Evolutionary conservation across 2,888 invertebrate genomes (phyloP), one percentile per base, ranked within the genome.

Genomic region (Falcaria lacertinaria): DNA sequence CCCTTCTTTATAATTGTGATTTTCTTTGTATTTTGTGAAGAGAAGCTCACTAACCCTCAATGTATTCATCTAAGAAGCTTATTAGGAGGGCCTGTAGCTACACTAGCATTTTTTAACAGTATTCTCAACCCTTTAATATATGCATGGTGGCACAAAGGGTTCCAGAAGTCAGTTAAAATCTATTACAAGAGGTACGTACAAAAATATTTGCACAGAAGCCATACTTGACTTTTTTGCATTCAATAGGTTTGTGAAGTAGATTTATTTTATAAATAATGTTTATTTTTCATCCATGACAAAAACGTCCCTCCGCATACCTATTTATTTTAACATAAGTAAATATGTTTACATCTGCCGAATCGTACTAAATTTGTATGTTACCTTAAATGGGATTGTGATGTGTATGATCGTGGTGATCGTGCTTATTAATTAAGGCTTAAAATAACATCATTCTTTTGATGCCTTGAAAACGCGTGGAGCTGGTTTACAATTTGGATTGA

Each of bases 141-240:
- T 60, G 93, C 92, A 0, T 93, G 93, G 93, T 93, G 93, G 93
- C 93, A 93, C 64, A 92, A 91, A 66, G 92, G 93, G 0, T 93
- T 93, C 56, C 82, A 92, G 56, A 83, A 69, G 41, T 89, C 84
- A 13, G 72, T 91, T 1, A 82, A 67, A 56, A 76, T 64, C 43
- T 74, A 82, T 45, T 76, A 64, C 33, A 49, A 28, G 3, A 28
- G 6, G 11, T 28, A 28, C 11, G 1, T 28, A 28, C 28, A 54
- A 28, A 65, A 57, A 42, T 77, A 81, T 57, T 50, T 70, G n/a
- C 49, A 52, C 25, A 72, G 52, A 47, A 28, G 6, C 6, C 19
- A 28, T 28, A 28, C 11, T 28, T 28, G 28, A 28, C 11, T 28
- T 7, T 28, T 3, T 11, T 11, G 11, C 28, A 11, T 7, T 28